A percentile compares a stretch with the other conserved stretches of the same genome.
Evolutionary conservation across 2,797 vertebrate species (phyloP).

Genomic region (Takifugu ocellatus): DNA sequence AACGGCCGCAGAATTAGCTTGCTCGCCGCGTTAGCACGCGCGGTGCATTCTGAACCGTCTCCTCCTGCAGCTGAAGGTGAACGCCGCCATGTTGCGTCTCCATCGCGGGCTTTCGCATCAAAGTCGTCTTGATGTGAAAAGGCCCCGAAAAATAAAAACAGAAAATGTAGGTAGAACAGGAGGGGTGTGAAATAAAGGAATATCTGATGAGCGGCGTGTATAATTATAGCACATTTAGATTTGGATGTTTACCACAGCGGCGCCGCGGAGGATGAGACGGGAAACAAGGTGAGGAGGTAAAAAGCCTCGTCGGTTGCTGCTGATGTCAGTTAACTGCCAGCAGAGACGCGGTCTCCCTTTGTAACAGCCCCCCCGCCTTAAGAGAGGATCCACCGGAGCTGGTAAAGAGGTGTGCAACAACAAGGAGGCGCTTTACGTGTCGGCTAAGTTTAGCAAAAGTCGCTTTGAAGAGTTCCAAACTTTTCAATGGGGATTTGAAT

Average conservation of each 20-base stretch:
- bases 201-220: constrained; percentile 39
- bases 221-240: constrained; percentile 57
- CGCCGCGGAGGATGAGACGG: constrained; percentile 38
- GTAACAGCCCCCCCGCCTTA: constrained; percentile 52
- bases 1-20: too few relatives aligned
- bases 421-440: constrained; percentile 26
- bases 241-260: constrained; percentile 44
- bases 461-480: constrained; percentile 30
- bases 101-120: constrained; percentile 58
- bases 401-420: constrained; percentile 28
- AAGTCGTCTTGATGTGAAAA: constrained; percentile 58
- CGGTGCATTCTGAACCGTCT: background rate
- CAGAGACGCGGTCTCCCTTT: constrained; percentile 46
- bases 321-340: constrained; percentile 49
- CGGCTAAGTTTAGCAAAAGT: constrained; percentile 48
- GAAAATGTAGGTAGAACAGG: constrained; percentile 10
- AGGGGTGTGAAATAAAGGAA: constrained; percentile 45
- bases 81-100: constrained; percentile 40
- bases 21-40: too few relatives aligned
- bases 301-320: constrained; percentile 47
- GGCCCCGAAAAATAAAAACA: constrained; percentile 18
- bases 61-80: constrained; percentile 41
- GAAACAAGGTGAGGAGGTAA: constrained; percentile 36
- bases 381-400: constrained; percentile 36
- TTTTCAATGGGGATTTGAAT: constrained; percentile 33